Conservation (phyloP, 2,113 vertebrate genomes). For the Colinus virginianus region DNA sequence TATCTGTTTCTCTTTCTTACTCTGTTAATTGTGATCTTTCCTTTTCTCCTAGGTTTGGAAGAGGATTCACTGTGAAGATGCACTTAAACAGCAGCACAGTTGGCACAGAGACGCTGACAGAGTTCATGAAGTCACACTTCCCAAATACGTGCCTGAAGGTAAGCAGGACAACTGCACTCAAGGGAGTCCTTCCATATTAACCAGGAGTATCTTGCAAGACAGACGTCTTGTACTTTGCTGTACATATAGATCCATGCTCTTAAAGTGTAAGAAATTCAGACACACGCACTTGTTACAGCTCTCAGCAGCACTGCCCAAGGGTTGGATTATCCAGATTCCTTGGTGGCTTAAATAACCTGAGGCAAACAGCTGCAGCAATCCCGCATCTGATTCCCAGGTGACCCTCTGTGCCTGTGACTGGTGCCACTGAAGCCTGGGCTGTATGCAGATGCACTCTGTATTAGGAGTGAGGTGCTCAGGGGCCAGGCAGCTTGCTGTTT, state of each 20-base stretch:
- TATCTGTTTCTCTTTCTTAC: slow-evolving; percentile 11
- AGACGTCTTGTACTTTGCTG: not conserved
- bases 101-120: slow-evolving; percentile 84
- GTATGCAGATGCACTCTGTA: not conserved
- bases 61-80: slow-evolving; percentile 98
- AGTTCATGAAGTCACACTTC: slow-evolving; percentile 90
- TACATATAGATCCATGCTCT: not conserved
- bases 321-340: not conserved
- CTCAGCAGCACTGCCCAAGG: not conserved
- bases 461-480: not conserved
- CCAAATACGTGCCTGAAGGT: slow-evolving; percentile 94
- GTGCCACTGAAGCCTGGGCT: not conserved
- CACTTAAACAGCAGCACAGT: slow-evolving; percentile 85
- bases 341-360: not conserved
- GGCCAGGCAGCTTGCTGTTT: not conserved
- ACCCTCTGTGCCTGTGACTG: not conserved
- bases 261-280: not conserved
- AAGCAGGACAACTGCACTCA: slow-evolving; percentile 36
- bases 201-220: not conserved
- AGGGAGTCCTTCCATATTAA: not conserved
- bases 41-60: slow-evolving; percentile 86
- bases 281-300: not conserved
- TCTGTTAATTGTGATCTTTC: slow-evolving; percentile 37
- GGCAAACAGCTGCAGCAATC: not conserved
- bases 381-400: not conserved